A percentile compares a stretch with the other conserved stretches of the same genome.
These are phyloP conservation scores for Zelostemma sp. DNA, from an alignment of 1,140 invertebrate species.

Conservation along the genomic window DNA sequence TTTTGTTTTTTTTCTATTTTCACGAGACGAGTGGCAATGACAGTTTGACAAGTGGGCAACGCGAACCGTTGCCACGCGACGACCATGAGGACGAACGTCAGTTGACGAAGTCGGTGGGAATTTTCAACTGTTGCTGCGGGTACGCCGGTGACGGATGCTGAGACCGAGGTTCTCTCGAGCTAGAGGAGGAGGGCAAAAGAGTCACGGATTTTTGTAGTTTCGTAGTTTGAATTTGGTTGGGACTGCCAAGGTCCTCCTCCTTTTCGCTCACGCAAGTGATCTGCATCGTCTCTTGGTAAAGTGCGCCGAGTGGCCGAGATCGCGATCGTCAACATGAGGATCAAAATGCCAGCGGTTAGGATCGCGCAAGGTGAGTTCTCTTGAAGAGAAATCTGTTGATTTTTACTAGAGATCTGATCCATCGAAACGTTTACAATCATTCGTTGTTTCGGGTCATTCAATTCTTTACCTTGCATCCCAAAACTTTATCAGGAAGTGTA, in stretches of 20 bases:
- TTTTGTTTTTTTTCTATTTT: background rate
- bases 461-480: too few species aligned
- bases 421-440: too few species aligned
- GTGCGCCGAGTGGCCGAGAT: conserved; percentile 37
- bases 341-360: conserved; percentile 94
- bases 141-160: conserved; percentile 3
- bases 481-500: too few species aligned
- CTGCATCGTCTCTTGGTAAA: conserved; percentile 19
- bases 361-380: conserved; percentile 87
- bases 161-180: background rate
- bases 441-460: too few species aligned
- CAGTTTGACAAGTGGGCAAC: conserved; percentile 3
- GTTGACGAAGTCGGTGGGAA: conserved; percentile 42
- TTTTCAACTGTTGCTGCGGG: conserved; percentile 24
- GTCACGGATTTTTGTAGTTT: conserved; percentile 7
- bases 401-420: too few species aligned
- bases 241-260: conserved; percentile 10
- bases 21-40: conserved; percentile 5
- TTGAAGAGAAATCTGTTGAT: background rate
- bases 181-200: background rate
- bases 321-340: conserved; percentile 84
- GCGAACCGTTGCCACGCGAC: conserved; percentile 12
- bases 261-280: conserved; percentile 1
- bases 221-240: background rate
- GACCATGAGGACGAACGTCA: conserved; percentile 47